phyloP scores from a whole-genome alignment of 2,113 vertebrate genomes.

The Plecotus auritus region DNA sequence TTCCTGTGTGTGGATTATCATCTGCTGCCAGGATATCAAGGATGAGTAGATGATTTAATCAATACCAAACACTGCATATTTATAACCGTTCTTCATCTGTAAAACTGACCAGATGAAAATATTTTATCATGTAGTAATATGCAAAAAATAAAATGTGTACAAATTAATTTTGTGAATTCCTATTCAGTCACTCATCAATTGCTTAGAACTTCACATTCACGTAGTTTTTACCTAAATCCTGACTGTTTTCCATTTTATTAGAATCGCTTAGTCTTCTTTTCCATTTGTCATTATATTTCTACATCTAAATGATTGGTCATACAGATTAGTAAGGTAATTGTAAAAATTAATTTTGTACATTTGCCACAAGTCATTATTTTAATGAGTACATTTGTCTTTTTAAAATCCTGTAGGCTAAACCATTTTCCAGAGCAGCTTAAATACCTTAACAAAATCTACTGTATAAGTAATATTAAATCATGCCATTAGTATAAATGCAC shows the following conservation, averaged over 20 bases:
- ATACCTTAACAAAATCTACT: not conserved
- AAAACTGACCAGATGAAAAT: not conserved
- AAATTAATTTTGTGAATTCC: not conserved
- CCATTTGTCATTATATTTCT: not conserved
- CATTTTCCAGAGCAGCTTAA: conserved; percentile 10
- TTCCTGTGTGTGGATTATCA: not conserved
- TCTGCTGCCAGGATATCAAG: not conserved
- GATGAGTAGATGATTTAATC: not conserved
- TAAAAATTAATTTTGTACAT: not conserved
- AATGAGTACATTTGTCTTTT: not conserved
- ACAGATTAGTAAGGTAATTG: not conserved
- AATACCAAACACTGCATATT: not conserved
- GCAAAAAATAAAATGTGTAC: not conserved
- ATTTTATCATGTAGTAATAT: not conserved
- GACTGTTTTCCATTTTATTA: not conserved
- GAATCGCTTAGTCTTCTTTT: not conserved
- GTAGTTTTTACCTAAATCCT: not conserved
- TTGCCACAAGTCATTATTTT: not conserved
- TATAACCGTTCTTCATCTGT: not conserved
- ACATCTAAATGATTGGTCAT: not conserved
- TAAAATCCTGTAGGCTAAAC: not conserved
- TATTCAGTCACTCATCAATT: not conserved
- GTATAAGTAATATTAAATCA: not conserved
- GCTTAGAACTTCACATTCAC: not conserved
- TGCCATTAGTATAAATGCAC: not conserved